A percentile compares a stretch with the other conserved stretches of the same genome.
phyloP scores from a whole-genome alignment of 2,113 vertebrate species.

The Maccullochella peelii region DNA sequence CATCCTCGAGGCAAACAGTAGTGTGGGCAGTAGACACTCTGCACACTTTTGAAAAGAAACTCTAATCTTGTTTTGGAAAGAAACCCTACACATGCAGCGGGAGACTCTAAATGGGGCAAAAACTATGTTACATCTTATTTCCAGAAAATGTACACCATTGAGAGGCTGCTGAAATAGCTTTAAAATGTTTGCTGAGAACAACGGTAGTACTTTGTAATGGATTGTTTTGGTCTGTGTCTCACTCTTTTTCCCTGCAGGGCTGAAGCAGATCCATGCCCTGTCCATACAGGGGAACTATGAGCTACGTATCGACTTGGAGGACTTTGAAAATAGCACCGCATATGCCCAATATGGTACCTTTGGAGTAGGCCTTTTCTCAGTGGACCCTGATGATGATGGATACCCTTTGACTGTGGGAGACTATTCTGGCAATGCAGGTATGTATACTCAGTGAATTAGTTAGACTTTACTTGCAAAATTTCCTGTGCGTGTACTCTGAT shows the following conservation, averaged over 20 bases:
- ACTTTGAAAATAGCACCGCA: constrained; percentile 95
- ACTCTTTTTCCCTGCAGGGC: constrained; percentile 80
- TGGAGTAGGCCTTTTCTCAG: constrained; percentile 94
- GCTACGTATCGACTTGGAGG: constrained; percentile 93
- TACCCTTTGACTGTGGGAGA: constrained; percentile 92
- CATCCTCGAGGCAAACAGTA: not conserved
- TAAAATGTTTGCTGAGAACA: constrained; percentile 55
- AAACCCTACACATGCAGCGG: constrained; percentile 44
- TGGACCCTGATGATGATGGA: constrained; percentile 95
- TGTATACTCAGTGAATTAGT: constrained; percentile 64
- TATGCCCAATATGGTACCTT: constrained; percentile 93
- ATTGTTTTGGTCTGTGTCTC: constrained; percentile 57
- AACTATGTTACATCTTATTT: constrained; percentile 58
- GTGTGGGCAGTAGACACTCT: not conserved
- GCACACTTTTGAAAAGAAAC: constrained; percentile 28
- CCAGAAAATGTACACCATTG: constrained; percentile 42
- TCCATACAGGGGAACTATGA: constrained; percentile 94
- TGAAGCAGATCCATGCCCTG: constrained; percentile 92
- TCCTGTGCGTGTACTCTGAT: constrained; percentile 7
- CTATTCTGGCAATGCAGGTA: constrained; percentile 96
- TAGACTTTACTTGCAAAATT: constrained; percentile 11
- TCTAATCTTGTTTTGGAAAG: constrained; percentile 51
- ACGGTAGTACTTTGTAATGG: constrained; percentile 44
- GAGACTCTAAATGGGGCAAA: constrained; percentile 63
- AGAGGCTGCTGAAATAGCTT: constrained; percentile 53